A percentile compares a stretch with the other conserved stretches of the same genome.
Conservation (phyloP, 2,797 vertebrate genomes). For the Tragelaphus oryx region DNA sequence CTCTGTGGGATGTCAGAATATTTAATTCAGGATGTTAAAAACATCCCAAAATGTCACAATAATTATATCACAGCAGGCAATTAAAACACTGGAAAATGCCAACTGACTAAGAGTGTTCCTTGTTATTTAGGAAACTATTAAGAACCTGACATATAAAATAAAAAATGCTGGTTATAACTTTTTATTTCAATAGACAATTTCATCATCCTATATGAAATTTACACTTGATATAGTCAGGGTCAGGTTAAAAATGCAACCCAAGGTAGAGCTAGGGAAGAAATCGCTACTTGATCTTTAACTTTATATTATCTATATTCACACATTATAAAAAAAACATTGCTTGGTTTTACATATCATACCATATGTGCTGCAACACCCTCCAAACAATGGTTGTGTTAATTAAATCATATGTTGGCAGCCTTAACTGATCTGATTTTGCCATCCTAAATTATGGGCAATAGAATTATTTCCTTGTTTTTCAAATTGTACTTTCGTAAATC, state of each 20-base stretch:
- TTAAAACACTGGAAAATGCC: slow-evolving; percentile 91
- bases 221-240: slow-evolving; percentile 63
- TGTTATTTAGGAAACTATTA: slow-evolving; percentile 89
- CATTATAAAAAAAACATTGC: slow-evolving; percentile 60
- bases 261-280: slow-evolving; percentile 49
- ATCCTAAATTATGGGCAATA: slow-evolving; percentile 53
- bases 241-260: slow-evolving; percentile 46
- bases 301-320: slow-evolving; percentile 53
- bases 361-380: slow-evolving; percentile 68
- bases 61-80: slow-evolving; percentile 93
- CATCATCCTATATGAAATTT: slow-evolving; percentile 70
- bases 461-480: slow-evolving; percentile 53
- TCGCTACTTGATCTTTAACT: slow-evolving; percentile 55
- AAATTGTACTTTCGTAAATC: slow-evolving; percentile 61
- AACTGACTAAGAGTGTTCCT: slow-evolving; percentile 88
- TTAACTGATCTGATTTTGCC: slow-evolving; percentile 63
- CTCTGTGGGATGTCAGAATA: slow-evolving; percentile 92
- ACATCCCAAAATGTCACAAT: slow-evolving; percentile 92
- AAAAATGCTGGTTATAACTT: slow-evolving; percentile 78
- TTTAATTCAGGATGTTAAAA: slow-evolving; percentile 93
- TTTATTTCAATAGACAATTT: slow-evolving; percentile 76
- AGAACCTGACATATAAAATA: slow-evolving; percentile 85
- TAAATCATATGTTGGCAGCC: slow-evolving; percentile 68
- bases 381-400: slow-evolving; percentile 73
- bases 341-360: slow-evolving; percentile 67